Evolutionary conservation across 2,113 vertebrate genomes (phyloP).

Genomic region (Notarius quadriscutis): DNA sequence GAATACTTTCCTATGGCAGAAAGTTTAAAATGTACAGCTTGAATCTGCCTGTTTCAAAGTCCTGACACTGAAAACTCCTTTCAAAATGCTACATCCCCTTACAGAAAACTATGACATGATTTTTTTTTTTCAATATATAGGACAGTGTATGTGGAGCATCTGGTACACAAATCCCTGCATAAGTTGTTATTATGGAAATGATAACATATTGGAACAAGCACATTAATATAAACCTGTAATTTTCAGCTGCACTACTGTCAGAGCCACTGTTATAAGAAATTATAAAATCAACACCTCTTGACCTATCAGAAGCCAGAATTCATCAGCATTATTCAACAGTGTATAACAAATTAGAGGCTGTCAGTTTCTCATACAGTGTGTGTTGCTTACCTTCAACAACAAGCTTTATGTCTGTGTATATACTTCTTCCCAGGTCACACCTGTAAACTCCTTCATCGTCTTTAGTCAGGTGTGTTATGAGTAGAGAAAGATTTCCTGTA

Average conservation of each 20-base stretch:
- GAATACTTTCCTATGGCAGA: background rate
- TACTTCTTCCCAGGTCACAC: background rate
- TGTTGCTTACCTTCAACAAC: background rate
- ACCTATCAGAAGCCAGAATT: background rate
- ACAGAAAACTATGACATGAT: no score
- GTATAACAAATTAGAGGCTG: no score
- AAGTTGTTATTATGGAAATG: no score
- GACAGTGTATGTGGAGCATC: no score
- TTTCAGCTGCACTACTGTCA: background rate
- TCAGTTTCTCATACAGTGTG: background rate
- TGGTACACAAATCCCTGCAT: no score
- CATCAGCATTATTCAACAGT: no score
- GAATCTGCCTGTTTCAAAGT: background rate
- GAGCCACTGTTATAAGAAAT: background rate
- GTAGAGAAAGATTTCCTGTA: conserved; percentile 10
- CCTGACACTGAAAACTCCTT: no score
- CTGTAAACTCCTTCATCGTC: background rate
- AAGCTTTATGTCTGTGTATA: background rate
- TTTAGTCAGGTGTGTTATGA: conserved; percentile 7
- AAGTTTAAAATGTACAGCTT: background rate
- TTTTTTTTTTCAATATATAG: no score
- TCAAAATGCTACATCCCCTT: no score
- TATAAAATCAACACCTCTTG: background rate
- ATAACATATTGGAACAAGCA: no score
- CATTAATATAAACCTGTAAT: no score